These are phyloP conservation scores for Marmota flaviventris DNA, from an alignment of 2,113 vertebrate genomes.

Conservation along the genomic window DNA sequence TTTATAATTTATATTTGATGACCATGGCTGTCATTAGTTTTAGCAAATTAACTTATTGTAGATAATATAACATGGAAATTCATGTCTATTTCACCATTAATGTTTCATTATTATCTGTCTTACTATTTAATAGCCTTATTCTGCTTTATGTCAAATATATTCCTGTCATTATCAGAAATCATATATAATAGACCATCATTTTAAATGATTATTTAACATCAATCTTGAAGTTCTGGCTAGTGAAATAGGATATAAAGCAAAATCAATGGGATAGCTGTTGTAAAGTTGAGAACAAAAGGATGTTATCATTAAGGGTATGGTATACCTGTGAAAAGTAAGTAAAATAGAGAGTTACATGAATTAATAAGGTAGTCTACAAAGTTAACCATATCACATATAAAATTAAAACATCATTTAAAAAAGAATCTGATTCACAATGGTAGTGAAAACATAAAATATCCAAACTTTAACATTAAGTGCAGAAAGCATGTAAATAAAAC, in stretches of 20 bases:
- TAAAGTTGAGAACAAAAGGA: neutral
- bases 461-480: neutral
- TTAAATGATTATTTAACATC: slow-evolving; percentile 22
- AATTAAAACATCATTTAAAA: slow-evolving; percentile 6
- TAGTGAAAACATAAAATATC: slow-evolving; percentile 14
- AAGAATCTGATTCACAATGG: neutral
- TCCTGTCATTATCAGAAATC: neutral
- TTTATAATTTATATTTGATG: neutral
- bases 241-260: neutral
- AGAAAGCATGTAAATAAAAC: neutral
- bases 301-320: neutral
- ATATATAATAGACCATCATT: neutral
- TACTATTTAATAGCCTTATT: neutral
- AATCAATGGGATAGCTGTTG: neutral
- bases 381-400: neutral
- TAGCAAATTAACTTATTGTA: neutral
- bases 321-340: neutral
- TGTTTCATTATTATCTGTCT: neutral
- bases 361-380: neutral
- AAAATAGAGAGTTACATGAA: neutral
- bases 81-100: neutral
- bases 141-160: neutral
- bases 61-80: neutral
- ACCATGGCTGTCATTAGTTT: neutral
- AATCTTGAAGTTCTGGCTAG: neutral